Evolutionary conservation across 2,888 invertebrate genomes (phyloP).

Genomic region (Epinotia brunnichana): DNA sequence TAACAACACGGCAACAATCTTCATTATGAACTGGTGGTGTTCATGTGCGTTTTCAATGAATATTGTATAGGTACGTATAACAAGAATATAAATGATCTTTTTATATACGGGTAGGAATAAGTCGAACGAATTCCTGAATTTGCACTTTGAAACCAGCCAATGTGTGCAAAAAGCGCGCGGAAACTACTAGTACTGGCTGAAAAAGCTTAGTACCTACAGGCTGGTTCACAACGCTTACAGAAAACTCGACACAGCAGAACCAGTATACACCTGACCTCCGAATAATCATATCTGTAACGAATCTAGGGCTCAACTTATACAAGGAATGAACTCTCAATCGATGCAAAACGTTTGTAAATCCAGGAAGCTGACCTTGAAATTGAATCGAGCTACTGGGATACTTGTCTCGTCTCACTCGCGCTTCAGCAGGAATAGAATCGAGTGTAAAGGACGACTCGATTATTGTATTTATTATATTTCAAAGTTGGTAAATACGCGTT

Average conservation of each 20-base stretch:
- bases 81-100: not conserved
- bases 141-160: constrained; percentile 45
- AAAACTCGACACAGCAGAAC: not conserved
- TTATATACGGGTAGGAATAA: not conserved
- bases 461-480: not conserved
- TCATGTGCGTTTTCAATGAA: constrained; percentile 33
- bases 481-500: not conserved
- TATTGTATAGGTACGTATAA: constrained; percentile 8
- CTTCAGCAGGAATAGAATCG: not conserved
- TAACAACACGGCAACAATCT: constrained; percentile 54
- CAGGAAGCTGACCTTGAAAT: constrained; percentile 31
- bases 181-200: constrained; percentile 59
- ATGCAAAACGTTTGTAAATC: constrained; percentile 10
- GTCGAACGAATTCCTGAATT: not conserved
- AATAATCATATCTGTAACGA: not conserved
- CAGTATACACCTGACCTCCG: not conserved
- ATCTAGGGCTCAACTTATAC: not conserved
- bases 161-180: constrained; percentile 71
- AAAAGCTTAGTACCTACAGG: constrained; percentile 52
- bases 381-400: constrained; percentile 2
- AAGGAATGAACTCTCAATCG: not conserved
- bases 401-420: not conserved
- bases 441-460: constrained; percentile 1
- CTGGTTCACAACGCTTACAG: not conserved
- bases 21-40: constrained; percentile 59